Evolutionary conservation across 2,888 invertebrate species (phyloP).

Genomic region (Melanostoma mellinum): DNA sequence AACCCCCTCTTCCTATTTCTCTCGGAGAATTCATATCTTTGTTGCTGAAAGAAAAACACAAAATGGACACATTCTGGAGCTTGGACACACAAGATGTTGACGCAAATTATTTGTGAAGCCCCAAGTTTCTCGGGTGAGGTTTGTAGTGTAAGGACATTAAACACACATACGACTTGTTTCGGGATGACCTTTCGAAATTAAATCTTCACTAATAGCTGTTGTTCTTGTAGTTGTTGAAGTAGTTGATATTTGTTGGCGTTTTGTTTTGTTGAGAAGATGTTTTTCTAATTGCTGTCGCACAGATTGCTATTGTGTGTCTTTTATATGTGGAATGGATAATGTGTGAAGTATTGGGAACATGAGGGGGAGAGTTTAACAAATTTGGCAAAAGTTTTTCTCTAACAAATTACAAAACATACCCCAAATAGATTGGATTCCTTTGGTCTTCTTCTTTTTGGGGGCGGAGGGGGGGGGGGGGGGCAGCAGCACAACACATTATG

Average conservation of each 20-base stretch:
- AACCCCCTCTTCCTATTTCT: too few relatives aligned
- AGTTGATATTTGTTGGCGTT: background rate
- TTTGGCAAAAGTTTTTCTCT: conserved; percentile 11
- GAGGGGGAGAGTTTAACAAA: too few relatives aligned
- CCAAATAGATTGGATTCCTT: conserved; percentile 12
- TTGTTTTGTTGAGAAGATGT: conserved; percentile 16
- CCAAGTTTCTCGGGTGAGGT: conserved; percentile 2
- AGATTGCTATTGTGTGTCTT: conserved; percentile 45
- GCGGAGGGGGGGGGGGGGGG: too few relatives aligned
- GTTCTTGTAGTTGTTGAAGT: conserved; percentile 2
- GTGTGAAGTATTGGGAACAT: background rate
- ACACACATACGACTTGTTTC: conserved; percentile 27
- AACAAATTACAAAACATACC: conserved; percentile 28
- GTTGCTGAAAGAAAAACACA: conserved; percentile 23
- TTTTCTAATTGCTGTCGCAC: conserved; percentile 51
- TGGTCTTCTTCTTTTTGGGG: too few relatives aligned
- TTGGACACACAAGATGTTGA: conserved; percentile 51
- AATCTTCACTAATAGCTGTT: conserved; percentile 51
- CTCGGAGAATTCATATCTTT: conserved; percentile 46
- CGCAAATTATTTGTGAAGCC: conserved; percentile 31
- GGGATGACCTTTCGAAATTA: conserved; percentile 53
- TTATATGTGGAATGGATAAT: conserved; percentile 4
- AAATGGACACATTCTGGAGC: conserved; percentile 37
- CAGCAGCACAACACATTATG: too few relatives aligned
- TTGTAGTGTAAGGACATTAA: conserved; percentile 38